These are phyloP conservation scores for Luscinia megarhynchos DNA, from an alignment of 2,797 vertebrate species.

Conservation along the genomic window DNA sequence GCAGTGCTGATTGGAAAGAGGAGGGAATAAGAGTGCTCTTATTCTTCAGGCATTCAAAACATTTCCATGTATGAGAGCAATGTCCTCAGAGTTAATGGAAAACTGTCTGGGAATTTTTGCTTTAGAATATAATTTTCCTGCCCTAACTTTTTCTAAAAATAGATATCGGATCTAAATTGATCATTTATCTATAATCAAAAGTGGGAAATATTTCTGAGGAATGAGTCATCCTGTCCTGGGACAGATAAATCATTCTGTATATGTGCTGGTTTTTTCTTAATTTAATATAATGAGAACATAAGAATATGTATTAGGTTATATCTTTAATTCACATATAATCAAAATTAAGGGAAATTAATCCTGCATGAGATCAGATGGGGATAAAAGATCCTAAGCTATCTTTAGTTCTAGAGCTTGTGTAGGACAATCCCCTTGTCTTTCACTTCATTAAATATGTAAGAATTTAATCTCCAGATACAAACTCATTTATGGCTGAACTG, in stretches of 20 bases:
- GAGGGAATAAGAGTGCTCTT: neutral
- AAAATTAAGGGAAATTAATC: slow-evolving; percentile 5
- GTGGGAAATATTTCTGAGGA: neutral
- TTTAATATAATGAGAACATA: neutral
- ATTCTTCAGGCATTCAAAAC: neutral
- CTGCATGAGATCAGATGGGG: neutral
- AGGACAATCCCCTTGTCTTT: neutral
- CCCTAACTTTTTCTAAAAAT: neutral
- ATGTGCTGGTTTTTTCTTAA: neutral
- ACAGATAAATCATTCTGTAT: neutral
- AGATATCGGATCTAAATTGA: neutral
- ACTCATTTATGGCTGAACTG: neutral
- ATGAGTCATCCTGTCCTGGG: neutral
- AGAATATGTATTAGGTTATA: neutral
- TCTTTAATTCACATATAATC: neutral
- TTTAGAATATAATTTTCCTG: neutral
- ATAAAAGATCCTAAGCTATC: neutral
- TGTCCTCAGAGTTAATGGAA: neutral
- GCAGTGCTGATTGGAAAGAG: neutral
- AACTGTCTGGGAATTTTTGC: neutral
- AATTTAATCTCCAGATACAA: neutral
- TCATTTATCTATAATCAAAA: neutral
- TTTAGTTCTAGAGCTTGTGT: neutral
- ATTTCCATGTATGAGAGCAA: neutral
- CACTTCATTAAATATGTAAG: neutral